Percentiles rank a stretch among this genome's conserved stretches.
Conservation (phyloP, 2,888 invertebrate genomes). For the Dichetophora obliterata region DNA sequence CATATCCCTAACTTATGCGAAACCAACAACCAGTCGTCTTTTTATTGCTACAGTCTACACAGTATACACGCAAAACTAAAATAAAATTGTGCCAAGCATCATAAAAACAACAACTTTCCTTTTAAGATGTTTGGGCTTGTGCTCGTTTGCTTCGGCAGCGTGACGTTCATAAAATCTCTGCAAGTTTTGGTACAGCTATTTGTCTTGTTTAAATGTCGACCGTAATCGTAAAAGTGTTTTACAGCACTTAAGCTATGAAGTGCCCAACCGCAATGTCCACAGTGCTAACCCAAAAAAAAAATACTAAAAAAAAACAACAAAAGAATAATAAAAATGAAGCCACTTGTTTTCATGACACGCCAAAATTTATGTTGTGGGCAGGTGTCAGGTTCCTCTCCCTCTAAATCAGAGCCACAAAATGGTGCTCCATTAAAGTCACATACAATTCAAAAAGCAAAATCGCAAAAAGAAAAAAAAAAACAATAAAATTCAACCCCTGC, state of each 20-base stretch:
- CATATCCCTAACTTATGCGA: too few species aligned
- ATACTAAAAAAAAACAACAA: too few species aligned
- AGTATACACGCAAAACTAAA: background rate
- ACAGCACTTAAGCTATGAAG: slow-evolving; percentile 16
- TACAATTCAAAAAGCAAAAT: background rate
- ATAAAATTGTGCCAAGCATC: background rate
- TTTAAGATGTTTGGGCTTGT: background rate
- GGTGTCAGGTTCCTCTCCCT: background rate
- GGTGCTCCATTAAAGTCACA: too few species aligned
- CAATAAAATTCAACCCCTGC: background rate
- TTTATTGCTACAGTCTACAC: background rate
- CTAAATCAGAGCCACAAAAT: too few species aligned
- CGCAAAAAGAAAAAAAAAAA: background rate
- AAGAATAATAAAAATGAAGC: background rate
- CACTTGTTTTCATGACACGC: slow-evolving; percentile 42
- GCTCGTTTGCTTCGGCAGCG: background rate
- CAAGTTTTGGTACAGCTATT: background rate
- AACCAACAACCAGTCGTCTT: background rate
- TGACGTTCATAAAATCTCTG: slow-evolving; percentile 10
- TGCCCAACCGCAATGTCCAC: background rate
- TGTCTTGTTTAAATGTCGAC: background rate
- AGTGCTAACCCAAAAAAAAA: background rate
- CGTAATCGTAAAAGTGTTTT: slow-evolving; percentile 2
- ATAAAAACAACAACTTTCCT: too few species aligned
- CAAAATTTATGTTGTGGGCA: slow-evolving; percentile 40